Evolutionary conservation across 2,797 vertebrate species (phyloP).

Genomic region (Taeniopygia guttata): DNA sequence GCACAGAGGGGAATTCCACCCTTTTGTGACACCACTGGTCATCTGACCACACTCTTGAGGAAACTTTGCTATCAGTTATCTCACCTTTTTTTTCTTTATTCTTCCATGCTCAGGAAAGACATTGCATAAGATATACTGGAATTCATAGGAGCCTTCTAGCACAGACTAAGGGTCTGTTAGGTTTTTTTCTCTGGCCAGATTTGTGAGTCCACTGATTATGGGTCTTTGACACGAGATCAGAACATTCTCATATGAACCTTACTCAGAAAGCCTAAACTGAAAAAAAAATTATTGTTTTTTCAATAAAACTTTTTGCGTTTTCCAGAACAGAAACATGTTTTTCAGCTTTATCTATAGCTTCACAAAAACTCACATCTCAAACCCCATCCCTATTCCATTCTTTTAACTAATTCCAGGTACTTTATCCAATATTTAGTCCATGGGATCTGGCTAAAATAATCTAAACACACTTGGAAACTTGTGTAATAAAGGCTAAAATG

Average conservation of each 20-base stretch:
- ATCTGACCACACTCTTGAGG: background rate
- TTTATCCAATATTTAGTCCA: background rate
- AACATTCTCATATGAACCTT: background rate
- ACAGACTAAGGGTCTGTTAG: background rate
- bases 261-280: background rate
- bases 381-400: background rate
- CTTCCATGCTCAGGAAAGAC: background rate
- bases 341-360: background rate
- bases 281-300: background rate
- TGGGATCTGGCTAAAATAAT: background rate
- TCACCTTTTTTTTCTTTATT: background rate
- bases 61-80: background rate
- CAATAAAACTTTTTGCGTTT: background rate
- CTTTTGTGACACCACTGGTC: background rate
- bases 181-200: background rate
- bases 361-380: background rate
- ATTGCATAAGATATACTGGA: background rate
- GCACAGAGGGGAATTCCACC: background rate
- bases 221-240: background rate
- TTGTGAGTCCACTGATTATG: background rate
- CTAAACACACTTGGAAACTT: background rate
- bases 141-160: background rate
- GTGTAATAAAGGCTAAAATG: background rate
- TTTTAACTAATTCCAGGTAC: background rate
- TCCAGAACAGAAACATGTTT: background rate